A percentile compares a stretch with the other conserved stretches of the same genome.
These are phyloP conservation scores for Irena cyanogastra DNA, from an alignment of 2,113 vertebrate species.

Conservation along the genomic window DNA sequence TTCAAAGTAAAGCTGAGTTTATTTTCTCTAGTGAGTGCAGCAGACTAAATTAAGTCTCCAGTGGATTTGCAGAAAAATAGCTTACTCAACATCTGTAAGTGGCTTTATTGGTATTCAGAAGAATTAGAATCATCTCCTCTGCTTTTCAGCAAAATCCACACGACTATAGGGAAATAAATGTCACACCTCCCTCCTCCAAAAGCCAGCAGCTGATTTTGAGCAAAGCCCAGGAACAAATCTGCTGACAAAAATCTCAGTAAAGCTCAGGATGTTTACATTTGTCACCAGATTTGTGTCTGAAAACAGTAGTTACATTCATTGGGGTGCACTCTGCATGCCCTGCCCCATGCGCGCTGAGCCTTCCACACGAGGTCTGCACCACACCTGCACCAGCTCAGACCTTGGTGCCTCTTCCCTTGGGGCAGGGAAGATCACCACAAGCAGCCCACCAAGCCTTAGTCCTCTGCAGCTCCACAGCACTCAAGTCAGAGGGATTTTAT, in stretches of 20 bases:
- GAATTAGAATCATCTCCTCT: not conserved
- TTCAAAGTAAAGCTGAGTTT: not conserved
- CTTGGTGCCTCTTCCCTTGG: not conserved
- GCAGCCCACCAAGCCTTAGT: not conserved
- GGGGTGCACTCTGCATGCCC: not conserved
- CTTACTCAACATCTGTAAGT: not conserved
- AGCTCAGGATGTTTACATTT: not conserved
- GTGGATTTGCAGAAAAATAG: not conserved
- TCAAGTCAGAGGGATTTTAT: not conserved
- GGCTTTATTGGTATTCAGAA: not conserved
- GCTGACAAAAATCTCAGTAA: not conserved
- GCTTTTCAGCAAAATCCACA: not conserved
- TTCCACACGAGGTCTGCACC: not conserved
- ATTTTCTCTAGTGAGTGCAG: not conserved
- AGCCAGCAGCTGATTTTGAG: not conserved
- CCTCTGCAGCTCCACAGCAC: not conserved
- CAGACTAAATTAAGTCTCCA: not conserved
- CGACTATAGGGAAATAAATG: not conserved
- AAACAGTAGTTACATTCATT: rapidly evolving
- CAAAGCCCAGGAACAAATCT: not conserved
- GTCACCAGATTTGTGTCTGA: not conserved
- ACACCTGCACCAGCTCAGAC: not conserved
- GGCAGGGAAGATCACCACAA: rapidly evolving
- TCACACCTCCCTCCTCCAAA: not conserved
- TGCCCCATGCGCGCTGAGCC: rapidly evolving